phyloP scores from a whole-genome alignment of 2,113 vertebrate genomes.

The Ammodytes marinus region DNA sequence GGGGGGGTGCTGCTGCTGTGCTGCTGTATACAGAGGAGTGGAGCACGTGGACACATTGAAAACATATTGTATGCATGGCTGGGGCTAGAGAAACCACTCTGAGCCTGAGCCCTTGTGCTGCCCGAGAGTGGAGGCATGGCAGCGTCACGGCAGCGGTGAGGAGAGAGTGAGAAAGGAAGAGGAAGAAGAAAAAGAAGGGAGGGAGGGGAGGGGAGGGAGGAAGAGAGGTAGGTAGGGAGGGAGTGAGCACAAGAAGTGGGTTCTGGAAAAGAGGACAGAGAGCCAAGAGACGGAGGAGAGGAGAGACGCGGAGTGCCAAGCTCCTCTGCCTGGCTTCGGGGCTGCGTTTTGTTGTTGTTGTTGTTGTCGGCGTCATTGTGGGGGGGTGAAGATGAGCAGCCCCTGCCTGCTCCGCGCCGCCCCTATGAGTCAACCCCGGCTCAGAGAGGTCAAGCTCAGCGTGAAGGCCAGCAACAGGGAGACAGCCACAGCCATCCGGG shows the following conservation, averaged over 20 bases:
- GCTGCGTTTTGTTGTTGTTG: conserved; percentile 48
- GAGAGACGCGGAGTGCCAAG: conserved; percentile 73
- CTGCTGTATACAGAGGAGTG: conserved; percentile 31
- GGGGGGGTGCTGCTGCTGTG: conserved; percentile 24
- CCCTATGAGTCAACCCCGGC: conserved; percentile 81
- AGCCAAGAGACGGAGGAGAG: conserved; percentile 73
- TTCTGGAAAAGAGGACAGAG: conserved; percentile 78
- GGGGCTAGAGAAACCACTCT: conserved; percentile 62
- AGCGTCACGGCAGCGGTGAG: conserved; percentile 59
- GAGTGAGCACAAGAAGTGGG: conserved; percentile 64
- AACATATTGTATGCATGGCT: conserved; percentile 75
- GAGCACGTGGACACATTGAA: conserved; percentile 56
- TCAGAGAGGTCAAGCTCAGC: conserved; percentile 84
- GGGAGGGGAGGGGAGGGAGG: conserved; percentile 12
- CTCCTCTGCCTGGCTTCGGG: conserved; percentile 57
- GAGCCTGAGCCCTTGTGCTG: conserved; percentile 46
- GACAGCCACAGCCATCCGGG: conserved; percentile 40
- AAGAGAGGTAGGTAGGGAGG: conserved; percentile 36
- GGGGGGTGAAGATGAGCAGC: conserved; percentile 84
- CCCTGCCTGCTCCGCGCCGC: conserved; percentile 82
- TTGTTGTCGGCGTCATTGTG: not conserved
- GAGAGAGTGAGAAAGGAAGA: conserved; percentile 55
- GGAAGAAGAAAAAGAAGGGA: conserved; percentile 21
- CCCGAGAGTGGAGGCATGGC: conserved; percentile 67
- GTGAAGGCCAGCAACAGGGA: conserved; percentile 82